These are phyloP conservation scores for Epicampocera succincta DNA, from an alignment of 2,888 invertebrate genomes.

Conservation along the genomic window DNA sequence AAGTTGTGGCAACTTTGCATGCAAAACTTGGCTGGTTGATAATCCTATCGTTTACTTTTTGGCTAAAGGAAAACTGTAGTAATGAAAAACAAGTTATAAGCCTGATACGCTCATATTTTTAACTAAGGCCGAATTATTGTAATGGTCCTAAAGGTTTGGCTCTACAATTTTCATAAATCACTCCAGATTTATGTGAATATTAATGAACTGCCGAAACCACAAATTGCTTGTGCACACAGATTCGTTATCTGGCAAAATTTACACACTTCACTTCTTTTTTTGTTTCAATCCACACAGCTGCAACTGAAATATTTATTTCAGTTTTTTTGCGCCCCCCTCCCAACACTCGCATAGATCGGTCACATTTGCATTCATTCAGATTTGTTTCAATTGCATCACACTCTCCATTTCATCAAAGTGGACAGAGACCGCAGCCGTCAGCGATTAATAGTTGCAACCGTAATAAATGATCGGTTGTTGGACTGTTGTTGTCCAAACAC, in stretches of 20 bases:
- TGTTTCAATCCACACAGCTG: slow-evolving; percentile 48
- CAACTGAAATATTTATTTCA: slow-evolving; percentile 1
- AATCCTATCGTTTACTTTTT: too few species aligned
- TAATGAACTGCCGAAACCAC: slow-evolving; percentile 11
- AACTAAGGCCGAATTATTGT: too few species aligned
- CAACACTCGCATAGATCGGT: slow-evolving; percentile 4
- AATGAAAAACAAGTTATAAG: too few species aligned
- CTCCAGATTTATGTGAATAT: too few species aligned
- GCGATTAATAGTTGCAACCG: slow-evolving; percentile 53
- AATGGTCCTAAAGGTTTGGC: too few species aligned
- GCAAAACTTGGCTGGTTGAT: too few species aligned
- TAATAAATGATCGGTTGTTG: slow-evolving; percentile 59
- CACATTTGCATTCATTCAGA: slow-evolving; percentile 28
- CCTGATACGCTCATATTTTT: too few species aligned
- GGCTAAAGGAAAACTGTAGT: too few species aligned
- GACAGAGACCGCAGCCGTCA: slow-evolving; percentile 36
- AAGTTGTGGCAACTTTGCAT: too few species aligned
- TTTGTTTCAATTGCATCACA: slow-evolving; percentile 23
- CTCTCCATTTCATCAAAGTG: slow-evolving; percentile 43
- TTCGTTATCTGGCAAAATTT: background rate
- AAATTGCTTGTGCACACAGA: too few species aligned
- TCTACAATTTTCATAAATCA: too few species aligned
- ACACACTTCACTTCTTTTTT: slow-evolving; percentile 4
- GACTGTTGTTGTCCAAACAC: slow-evolving; percentile 49
- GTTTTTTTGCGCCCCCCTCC: slow-evolving; percentile 19